Percentiles rank a stretch among this genome's conserved stretches.
Conservation (phyloP, 2,797 vertebrate genomes). For the Manis crassicaudata region DNA sequence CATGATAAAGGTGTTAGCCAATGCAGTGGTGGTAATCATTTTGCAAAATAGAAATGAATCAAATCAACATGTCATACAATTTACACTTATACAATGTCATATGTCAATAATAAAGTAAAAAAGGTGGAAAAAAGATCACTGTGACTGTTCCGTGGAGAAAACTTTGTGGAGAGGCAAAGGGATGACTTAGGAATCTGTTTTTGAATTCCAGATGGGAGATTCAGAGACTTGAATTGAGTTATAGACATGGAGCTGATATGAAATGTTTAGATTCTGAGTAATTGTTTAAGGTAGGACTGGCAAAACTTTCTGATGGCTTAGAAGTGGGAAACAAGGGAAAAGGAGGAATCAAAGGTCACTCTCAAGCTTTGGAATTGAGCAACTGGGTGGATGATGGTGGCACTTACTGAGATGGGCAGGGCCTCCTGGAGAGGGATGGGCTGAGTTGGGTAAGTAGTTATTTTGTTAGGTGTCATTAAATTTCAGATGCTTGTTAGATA, state of each 20-base stretch:
- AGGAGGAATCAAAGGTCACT: background rate
- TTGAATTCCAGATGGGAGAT: background rate
- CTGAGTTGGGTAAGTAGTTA: background rate
- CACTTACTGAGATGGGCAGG: background rate
- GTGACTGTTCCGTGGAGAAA: background rate
- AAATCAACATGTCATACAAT: background rate
- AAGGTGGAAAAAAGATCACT: background rate
- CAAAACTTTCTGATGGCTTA: background rate
- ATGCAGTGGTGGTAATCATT: background rate
- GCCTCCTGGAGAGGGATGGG: background rate
- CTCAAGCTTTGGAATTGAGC: background rate
- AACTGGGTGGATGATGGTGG: background rate
- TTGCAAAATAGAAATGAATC: background rate
- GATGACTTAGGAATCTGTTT: background rate
- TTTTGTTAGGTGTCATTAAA: background rate
- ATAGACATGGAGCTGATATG: background rate
- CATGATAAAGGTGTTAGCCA: background rate
- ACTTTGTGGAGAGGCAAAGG: background rate
- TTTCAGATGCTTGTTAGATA: conserved; percentile 2
- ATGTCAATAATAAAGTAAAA: background rate
- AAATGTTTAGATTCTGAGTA: background rate
- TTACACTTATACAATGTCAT: background rate
- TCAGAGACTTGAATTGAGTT: background rate
- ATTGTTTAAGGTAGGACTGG: background rate
- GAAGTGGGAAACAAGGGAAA: background rate